Conservation (phyloP, 2,888 invertebrate genomes). For the Esperia sulphurella region DNA sequence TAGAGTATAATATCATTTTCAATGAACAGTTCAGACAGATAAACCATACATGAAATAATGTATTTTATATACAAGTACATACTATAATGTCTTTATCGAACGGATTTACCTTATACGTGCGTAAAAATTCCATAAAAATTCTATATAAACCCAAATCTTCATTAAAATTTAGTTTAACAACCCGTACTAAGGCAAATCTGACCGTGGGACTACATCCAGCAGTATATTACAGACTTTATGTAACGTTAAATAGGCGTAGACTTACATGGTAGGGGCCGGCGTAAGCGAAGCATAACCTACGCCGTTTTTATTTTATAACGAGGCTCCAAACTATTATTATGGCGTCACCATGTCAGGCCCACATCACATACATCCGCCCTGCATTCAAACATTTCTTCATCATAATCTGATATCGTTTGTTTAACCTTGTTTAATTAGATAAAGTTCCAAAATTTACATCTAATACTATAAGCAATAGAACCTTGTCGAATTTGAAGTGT, state of each 20-base stretch:
- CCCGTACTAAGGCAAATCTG: conserved; percentile 21
- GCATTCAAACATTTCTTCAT: conserved; percentile 48
- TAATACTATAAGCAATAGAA: conserved; percentile 21
- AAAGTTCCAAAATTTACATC: conserved; percentile 31
- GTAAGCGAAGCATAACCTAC: conserved; percentile 65
- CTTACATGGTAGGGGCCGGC: conserved; percentile 45
- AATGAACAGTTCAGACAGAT: too few relatives aligned
- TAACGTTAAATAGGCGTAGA: conserved; percentile 58
- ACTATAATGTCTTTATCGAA: too few relatives aligned
- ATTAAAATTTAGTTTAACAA: conserved; percentile 1
- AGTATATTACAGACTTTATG: conserved; percentile 31
- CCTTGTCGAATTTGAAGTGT: conserved; percentile 29
- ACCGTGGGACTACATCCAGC: conserved; percentile 34
- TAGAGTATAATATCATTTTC: too few relatives aligned
- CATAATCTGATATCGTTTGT: conserved; percentile 61
- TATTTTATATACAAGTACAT: too few relatives aligned
- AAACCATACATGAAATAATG: too few relatives aligned
- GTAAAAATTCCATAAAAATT: not conserved
- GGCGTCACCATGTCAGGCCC: conserved; percentile 71
- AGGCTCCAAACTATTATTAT: conserved; percentile 70
- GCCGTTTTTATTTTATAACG: conserved; percentile 71
- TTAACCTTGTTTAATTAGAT: conserved; percentile 35
- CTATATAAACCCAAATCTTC: not conserved
- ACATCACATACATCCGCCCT: conserved; percentile 73
- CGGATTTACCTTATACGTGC: not conserved